A percentile compares a stretch with the other conserved stretches of the same genome.
Evolutionary conservation across 2,113 vertebrate genomes (phyloP).

Genomic region (Microcebus ravelobensis): DNA sequence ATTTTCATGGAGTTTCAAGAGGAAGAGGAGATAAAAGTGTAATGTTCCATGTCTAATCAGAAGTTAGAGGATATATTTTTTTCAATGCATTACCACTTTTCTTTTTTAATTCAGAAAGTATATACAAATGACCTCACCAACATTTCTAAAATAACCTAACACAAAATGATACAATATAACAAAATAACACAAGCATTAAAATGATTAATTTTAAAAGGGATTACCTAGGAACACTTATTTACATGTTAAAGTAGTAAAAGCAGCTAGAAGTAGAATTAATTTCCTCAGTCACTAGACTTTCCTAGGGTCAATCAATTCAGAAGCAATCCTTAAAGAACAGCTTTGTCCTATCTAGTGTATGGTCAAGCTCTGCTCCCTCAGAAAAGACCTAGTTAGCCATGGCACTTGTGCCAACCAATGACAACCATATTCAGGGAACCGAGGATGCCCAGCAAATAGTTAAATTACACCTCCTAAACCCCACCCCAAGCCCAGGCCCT

Average conservation of each 20-base stretch:
- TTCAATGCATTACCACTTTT: neutral
- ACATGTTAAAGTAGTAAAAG: neutral
- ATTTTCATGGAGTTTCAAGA: neutral
- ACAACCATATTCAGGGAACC: neutral
- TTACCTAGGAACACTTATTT: neutral
- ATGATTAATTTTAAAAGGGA: neutral
- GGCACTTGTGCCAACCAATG: no score
- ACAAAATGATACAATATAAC: neutral
- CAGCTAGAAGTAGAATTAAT: neutral
- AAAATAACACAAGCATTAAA: neutral
- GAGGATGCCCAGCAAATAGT: no score
- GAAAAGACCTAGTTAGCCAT: neutral
- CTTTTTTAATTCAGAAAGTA: neutral
- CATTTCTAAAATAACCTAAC: neutral
- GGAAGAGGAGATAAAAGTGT: neutral
- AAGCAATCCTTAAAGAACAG: neutral
- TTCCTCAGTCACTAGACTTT: neutral
- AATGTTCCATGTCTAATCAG: neutral
- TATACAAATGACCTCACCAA: neutral
- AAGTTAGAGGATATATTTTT: neutral
- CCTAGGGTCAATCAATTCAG: neutral
- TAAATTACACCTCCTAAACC: neutral
- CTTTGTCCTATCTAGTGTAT: rapidly evolving
- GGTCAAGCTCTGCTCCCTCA: neutral
- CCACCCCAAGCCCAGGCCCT: neutral